These are phyloP conservation scores for Cettia cetti DNA, from an alignment of 2,113 vertebrate species.

Conservation along the genomic window DNA sequence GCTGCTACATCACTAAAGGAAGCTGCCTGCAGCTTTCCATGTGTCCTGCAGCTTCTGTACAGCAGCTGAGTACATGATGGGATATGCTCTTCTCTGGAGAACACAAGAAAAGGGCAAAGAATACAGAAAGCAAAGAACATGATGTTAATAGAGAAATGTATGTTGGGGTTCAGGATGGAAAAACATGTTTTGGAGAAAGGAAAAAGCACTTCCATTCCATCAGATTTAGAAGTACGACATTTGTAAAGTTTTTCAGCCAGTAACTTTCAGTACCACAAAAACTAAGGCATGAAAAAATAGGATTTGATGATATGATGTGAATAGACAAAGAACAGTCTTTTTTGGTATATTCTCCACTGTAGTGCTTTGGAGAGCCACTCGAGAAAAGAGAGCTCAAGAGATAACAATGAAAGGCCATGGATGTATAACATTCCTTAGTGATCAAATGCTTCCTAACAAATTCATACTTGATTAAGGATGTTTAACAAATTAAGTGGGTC, in stretches of 20 bases:
- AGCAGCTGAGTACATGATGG: not conserved
- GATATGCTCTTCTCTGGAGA: not conserved
- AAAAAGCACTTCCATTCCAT: not conserved
- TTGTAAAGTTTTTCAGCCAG: not conserved
- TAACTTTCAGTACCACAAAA: not conserved
- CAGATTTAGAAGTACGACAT: not conserved
- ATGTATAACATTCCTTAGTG: not conserved
- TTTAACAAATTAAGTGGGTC: not conserved
- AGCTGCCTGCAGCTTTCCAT: not conserved
- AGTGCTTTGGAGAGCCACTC: not conserved
- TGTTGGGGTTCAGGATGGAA: not conserved
- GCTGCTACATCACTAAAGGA: not conserved
- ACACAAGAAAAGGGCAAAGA: not conserved
- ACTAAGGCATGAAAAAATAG: not conserved
- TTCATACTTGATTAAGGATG: not conserved
- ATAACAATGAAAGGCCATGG: not conserved
- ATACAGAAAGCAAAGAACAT: not conserved
- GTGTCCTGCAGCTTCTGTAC: not conserved
- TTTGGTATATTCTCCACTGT: not conserved
- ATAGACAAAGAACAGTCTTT: not conserved
- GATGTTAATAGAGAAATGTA: not conserved
- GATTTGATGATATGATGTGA: not conserved
- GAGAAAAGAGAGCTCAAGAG: not conserved
- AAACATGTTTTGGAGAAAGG: not conserved
- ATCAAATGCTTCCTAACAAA: not conserved